phyloP scores from a whole-genome alignment of 2,888 invertebrate species.

The Biston betularia region DNA sequence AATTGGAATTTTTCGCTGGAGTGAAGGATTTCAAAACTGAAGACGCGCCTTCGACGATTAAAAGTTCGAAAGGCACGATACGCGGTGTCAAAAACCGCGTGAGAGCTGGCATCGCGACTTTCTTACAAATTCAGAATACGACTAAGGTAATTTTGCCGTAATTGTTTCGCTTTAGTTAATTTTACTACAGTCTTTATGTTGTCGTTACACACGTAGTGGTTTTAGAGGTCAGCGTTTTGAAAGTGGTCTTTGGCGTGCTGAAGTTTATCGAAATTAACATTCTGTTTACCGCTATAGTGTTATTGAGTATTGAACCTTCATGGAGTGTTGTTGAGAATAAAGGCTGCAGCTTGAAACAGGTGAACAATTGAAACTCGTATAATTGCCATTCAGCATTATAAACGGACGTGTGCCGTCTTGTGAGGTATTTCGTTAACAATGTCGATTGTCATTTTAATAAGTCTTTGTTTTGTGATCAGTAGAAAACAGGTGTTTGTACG shows the following conservation, averaged over 20 bases:
- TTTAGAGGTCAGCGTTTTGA: constrained; percentile 81
- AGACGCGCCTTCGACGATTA: constrained; percentile 91
- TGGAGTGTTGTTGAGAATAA: constrained; percentile 65
- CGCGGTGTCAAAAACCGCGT: constrained; percentile 98
- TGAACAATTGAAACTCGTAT: constrained; percentile 67
- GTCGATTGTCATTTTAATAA: constrained; percentile 55
- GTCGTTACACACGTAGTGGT: constrained; percentile 71
- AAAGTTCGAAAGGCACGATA: constrained; percentile 96
- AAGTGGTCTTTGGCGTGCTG: constrained; percentile 67
- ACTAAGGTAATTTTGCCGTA: constrained; percentile 88
- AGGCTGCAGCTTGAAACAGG: constrained; percentile 55
- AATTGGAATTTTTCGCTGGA: constrained; percentile 91
- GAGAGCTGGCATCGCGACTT: constrained; percentile 97
- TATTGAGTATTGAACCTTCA: constrained; percentile 69
- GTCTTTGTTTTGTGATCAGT: constrained; percentile 55
- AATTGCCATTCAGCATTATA: constrained; percentile 70
- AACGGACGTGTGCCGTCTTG: constrained; percentile 60
- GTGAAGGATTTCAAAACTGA: constrained; percentile 90
- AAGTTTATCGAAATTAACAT: constrained; percentile 65
- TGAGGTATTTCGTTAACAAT: constrained; percentile 61
- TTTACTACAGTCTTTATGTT: constrained; percentile 58
- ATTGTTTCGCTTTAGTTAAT: constrained; percentile 59
- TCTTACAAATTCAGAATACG: constrained; percentile 92
- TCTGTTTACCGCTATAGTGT: constrained; percentile 48
- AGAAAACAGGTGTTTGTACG: constrained; percentile 52